phyloP scores from a whole-genome alignment of 2,888 invertebrate genomes.

The Epinotia ramella region DNA sequence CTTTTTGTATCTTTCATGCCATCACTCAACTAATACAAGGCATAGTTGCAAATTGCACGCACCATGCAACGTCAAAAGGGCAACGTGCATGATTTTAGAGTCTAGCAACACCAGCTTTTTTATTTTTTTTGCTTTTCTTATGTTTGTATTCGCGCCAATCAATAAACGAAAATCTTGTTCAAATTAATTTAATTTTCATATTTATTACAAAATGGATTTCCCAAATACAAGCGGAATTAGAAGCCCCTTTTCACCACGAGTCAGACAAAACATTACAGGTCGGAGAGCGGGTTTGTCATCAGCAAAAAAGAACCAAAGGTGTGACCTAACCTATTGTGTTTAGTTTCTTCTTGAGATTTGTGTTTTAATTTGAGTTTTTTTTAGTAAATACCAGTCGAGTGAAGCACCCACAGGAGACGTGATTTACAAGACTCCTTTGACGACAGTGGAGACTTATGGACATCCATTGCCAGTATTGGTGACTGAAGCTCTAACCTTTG shows the following conservation, averaged over 20 bases:
- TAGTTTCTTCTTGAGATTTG: conserved; percentile 15
- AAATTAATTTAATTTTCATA: conserved; percentile 40
- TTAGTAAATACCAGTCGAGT: conserved; percentile 66
- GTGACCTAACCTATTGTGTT: conserved; percentile 53
- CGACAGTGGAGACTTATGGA: conserved; percentile 92
- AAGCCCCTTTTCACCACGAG: conserved; percentile 79
- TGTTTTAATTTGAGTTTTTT: conserved; percentile 41
- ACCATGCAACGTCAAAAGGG: too few species aligned
- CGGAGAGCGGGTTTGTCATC: conserved; percentile 69
- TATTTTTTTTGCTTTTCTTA: conserved; percentile 32
- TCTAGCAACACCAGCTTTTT: conserved; percentile 22
- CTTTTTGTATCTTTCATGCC: too few species aligned
- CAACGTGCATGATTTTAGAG: background rate
- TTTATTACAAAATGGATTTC: conserved; percentile 66
- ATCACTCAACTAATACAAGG: too few species aligned
- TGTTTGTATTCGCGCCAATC: conserved; percentile 46
- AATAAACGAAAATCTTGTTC: conserved; percentile 32
- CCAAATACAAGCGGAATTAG: conserved; percentile 72
- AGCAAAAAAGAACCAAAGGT: conserved; percentile 73
- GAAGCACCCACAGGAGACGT: conserved; percentile 86
- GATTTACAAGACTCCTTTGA: conserved; percentile 90
- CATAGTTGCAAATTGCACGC: too few species aligned
- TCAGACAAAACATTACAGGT: conserved; percentile 72
- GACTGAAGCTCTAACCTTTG: conserved; percentile 94
- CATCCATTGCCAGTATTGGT: conserved; percentile 93